These are phyloP conservation scores for Leucoptera coffeella DNA, from an alignment of 2,888 invertebrate genomes.

Conservation along the genomic window DNA sequence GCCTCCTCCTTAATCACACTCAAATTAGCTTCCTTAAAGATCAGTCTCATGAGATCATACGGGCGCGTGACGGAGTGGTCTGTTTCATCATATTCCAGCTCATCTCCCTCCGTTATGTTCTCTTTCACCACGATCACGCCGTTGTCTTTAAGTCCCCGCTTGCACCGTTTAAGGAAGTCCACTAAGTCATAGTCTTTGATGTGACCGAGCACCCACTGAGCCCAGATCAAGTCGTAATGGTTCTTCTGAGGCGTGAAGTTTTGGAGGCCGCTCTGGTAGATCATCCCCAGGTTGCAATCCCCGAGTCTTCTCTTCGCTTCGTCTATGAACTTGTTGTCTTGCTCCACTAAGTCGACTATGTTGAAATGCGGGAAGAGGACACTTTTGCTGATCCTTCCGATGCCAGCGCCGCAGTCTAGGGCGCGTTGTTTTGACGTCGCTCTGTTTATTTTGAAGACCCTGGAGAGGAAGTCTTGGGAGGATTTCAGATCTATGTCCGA, in stretches of 20 bases:
- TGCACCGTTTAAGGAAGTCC: conserved; percentile 61
- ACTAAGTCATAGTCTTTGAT: conserved; percentile 80
- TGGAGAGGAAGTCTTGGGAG: conserved; percentile 73
- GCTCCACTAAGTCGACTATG: conserved; percentile 86
- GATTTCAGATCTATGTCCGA: conserved; percentile 80
- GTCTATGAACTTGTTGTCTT: conserved; percentile 76
- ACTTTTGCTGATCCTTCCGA: conserved; percentile 87
- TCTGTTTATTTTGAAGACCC: conserved; percentile 24
- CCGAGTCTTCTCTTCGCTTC: conserved; percentile 54
- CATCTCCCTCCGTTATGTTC: conserved; percentile 66
- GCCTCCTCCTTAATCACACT: conserved; percentile 59
- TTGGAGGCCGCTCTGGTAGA: conserved; percentile 72
- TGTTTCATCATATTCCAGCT: conserved; percentile 65
- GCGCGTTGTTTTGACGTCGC: conserved; percentile 59
- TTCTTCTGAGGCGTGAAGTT: conserved; percentile 68
- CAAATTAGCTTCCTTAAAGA: conserved; percentile 68
- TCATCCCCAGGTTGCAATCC: conserved; percentile 53
- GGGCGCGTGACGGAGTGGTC: conserved; percentile 92
- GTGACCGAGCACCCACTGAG: conserved; percentile 92
- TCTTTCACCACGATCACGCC: conserved; percentile 45
- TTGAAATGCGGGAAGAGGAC: conserved; percentile 74
- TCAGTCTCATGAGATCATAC: conserved; percentile 46
- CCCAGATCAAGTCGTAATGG: conserved; percentile 92
- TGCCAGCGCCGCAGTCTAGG: conserved; percentile 95
- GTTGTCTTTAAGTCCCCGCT: conserved; percentile 23